Percentiles rank a stretch among this genome's conserved stretches.
Evolutionary conservation across 2,888 invertebrate genomes (phyloP).

Genomic region (Parasteatoda lunata): DNA sequence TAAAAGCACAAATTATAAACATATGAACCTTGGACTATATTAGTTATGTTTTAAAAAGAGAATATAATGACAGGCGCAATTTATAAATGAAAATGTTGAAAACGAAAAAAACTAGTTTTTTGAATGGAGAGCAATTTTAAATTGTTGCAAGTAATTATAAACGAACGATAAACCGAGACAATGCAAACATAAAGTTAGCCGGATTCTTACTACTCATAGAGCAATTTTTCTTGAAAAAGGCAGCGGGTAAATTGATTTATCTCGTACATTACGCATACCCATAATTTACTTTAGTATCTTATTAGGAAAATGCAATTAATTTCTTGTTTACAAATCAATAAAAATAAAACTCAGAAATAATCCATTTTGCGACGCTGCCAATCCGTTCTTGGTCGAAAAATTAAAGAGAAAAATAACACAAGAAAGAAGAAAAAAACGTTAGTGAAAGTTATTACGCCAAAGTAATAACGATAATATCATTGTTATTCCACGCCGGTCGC

Average conservation of each 20-base stretch:
- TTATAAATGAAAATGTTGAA: no score
- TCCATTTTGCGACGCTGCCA: conserved; percentile 31
- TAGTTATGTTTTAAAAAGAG: no score
- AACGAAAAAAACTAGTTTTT: no score
- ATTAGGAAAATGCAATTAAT: conserved; percentile 29
- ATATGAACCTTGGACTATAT: no score
- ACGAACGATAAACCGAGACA: neutral
- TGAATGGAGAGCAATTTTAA: no score
- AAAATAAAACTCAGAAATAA: conserved; percentile 32
- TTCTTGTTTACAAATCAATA: conserved; percentile 46
- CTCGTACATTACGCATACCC: conserved; percentile 5
- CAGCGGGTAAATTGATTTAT: neutral
- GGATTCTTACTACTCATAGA: neutral
- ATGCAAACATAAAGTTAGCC: neutral
- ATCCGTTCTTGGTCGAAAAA: conserved; percentile 24
- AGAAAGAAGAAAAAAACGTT: neutral
- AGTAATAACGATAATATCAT: conserved; percentile 55
- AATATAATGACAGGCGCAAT: no score
- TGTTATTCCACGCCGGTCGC: conserved; percentile 50
- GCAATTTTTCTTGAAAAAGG: neutral
- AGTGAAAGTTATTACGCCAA: conserved; percentile 50
- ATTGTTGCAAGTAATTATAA: neutral
- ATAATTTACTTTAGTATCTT: conserved; percentile 4
- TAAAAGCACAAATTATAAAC: no score
- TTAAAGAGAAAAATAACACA: neutral